Evolutionary conservation across 2,113 vertebrate genomes (phyloP), one percentile per base, ranked within the genome.

Genomic region (Anser cygnoides): DNA sequence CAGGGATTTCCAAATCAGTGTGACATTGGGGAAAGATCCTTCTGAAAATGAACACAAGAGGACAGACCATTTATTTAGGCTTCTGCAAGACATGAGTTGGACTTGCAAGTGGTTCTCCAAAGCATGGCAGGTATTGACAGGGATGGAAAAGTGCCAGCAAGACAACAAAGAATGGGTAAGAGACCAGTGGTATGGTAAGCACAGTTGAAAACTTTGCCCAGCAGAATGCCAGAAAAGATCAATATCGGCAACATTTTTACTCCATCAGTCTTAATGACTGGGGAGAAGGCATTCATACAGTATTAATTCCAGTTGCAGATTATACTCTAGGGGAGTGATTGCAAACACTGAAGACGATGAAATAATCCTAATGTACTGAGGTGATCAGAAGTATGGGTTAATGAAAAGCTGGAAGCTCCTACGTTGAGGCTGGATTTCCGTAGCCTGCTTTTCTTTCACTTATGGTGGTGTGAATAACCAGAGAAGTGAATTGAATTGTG

Each of bases 341-440:
- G 70, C 66, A 84, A 95, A 92, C 86, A 82, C 14, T 14, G 35
- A 16, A 90, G 61, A 70, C 26, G 79, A 21, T 66, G 83, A 91
- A 92, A 87, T 33, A 41, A 58, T 54, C 21, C 65, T 16, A 43
- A 44, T 1, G 3, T 13, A 44, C 76, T 39, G 17, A 43, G 11
- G 41, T 4, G 67, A 41, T 62, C 78, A 17, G 65, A 52, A 41
- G 16, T 10, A 3, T 0, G 43, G 20, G 20, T 39, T 62, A 52
- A 62, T 43, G 78, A 49, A 55, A 41, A 87, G 49, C 46, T 63
- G 58, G 55, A 26, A 55, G 17, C 13, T 9, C 4, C 19, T 1
- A 0, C 6, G 21, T 14, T 76, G 66, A 25, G 11, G 3, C 23
- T 20, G 63, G 22, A 31, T 87, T 58, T 54, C 33, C 0, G 0